Conservation (phyloP, 2,888 invertebrate genomes). For the Acanthosoma haemorrhoidale region DNA sequence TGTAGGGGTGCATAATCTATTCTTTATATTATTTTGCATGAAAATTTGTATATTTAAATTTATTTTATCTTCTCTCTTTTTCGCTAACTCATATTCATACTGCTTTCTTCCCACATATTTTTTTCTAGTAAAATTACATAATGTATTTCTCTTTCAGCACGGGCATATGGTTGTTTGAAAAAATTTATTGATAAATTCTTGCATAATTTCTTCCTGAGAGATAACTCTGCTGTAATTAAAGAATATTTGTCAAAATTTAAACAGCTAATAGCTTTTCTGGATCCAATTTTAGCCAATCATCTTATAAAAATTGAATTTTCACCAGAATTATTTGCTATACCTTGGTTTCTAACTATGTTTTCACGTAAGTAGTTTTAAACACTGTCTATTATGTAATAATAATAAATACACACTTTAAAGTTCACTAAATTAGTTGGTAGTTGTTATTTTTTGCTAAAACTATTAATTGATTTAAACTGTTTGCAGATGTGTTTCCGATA, state of each 20-base stretch:
- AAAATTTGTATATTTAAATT: neutral
- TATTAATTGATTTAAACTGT: neutral
- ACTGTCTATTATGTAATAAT: neutral
- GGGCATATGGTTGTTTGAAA: slow-evolving; percentile 91
- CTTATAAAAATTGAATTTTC: slow-evolving; percentile 88
- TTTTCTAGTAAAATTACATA: neutral
- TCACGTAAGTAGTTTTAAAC: slow-evolving; percentile 69
- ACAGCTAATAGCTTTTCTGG: slow-evolving; percentile 92
- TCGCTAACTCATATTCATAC: neutral
- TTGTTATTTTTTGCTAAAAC: neutral
- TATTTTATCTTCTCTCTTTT: neutral
- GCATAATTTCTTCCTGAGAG: slow-evolving; percentile 93
- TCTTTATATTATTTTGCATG: neutral
- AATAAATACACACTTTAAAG: neutral
- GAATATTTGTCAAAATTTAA: slow-evolving; percentile 96
- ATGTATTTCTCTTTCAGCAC: slow-evolving; percentile 58
- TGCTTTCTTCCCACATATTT: neutral
- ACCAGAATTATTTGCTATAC: slow-evolving; percentile 96
- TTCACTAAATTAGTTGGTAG: neutral
- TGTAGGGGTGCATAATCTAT: neutral
- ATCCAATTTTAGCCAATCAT: slow-evolving; percentile 86
- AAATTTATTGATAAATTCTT: slow-evolving; percentile 94
- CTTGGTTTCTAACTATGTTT: slow-evolving; percentile 98
- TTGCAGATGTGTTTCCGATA: slow-evolving; percentile 91
- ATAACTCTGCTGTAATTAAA: slow-evolving; percentile 93